These are phyloP conservation scores for Lithosia quadra DNA, from an alignment of 2,888 invertebrate species.

Conservation along the genomic window DNA sequence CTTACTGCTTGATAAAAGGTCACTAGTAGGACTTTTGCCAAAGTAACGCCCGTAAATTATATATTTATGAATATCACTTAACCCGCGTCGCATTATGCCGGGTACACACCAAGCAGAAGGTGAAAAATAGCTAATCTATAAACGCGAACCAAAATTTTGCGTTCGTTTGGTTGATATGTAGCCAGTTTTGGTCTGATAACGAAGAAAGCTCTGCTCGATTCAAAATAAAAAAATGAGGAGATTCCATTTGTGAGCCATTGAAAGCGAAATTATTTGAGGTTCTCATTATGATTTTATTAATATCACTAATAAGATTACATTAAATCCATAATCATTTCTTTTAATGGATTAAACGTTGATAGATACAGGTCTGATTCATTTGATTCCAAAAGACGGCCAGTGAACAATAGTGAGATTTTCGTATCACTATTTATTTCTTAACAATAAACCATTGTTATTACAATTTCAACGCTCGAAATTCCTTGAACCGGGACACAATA, in stretches of 20 bases:
- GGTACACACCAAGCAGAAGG: not conserved
- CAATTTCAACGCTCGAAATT: conserved; percentile 41
- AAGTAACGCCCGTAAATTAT: too few species aligned
- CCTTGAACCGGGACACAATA: conserved; percentile 43
- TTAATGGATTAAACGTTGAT: not conserved
- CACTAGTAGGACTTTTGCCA: too few species aligned
- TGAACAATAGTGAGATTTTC: not conserved
- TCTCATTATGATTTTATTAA: too few species aligned
- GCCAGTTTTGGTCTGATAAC: too few species aligned
- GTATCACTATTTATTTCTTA: conserved; percentile 20
- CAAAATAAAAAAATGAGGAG: not conserved
- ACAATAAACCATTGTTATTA: conserved; percentile 48
- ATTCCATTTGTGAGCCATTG: not conserved
- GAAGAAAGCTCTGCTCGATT: too few species aligned
- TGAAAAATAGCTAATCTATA: not conserved
- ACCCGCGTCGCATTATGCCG: not conserved
- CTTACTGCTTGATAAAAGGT: too few species aligned
- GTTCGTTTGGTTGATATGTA: too few species aligned
- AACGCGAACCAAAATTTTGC: too few species aligned
- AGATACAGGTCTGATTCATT: not conserved
- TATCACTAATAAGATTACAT: too few species aligned
- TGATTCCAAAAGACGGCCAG: not conserved
- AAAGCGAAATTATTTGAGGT: too few species aligned
- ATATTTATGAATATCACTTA: not conserved
- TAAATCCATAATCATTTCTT: too few species aligned